These are phyloP conservation scores for Coleophora flavipennella DNA, from an alignment of 2,888 invertebrate genomes.

Conservation along the genomic window DNA sequence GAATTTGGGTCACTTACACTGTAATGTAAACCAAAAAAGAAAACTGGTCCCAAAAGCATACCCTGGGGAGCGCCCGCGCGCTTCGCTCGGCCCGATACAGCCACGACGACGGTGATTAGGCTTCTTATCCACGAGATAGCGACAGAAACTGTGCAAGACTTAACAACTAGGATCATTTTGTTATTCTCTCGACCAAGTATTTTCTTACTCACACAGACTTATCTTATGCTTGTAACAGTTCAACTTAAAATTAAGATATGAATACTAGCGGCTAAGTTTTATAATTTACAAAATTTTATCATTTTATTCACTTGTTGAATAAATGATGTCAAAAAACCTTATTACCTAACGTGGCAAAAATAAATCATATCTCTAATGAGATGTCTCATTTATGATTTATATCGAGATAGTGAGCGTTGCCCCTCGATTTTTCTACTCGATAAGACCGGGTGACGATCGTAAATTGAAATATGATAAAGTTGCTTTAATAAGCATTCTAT, in stretches of 20 bases:
- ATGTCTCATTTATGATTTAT: slow-evolving; percentile 65
- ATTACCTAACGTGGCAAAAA: neutral
- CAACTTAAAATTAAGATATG: slow-evolving; percentile 60
- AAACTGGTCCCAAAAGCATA: slow-evolving; percentile 68
- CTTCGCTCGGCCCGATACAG: slow-evolving; percentile 65
- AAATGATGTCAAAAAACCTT: too few relatives aligned
- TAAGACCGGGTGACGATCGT: slow-evolving; percentile 66
- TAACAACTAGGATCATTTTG: slow-evolving; percentile 72
- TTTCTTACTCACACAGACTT: slow-evolving; percentile 60
- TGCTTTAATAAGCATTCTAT: slow-evolving; percentile 62
- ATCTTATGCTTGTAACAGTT: slow-evolving; percentile 52
- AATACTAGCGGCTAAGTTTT: slow-evolving; percentile 49
- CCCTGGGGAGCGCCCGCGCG: slow-evolving; percentile 63
- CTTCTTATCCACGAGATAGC: slow-evolving; percentile 71
- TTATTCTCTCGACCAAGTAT: slow-evolving; percentile 67
- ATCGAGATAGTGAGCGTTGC: slow-evolving; percentile 33
- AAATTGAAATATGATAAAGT: slow-evolving; percentile 74
- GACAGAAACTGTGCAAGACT: slow-evolving; percentile 72
- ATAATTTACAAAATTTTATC: neutral
- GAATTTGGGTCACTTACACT: slow-evolving; percentile 69
- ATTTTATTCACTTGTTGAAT: too few relatives aligned
- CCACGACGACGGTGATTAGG: slow-evolving; percentile 72
- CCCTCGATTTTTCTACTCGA: slow-evolving; percentile 66
- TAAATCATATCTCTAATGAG: slow-evolving; percentile 44
- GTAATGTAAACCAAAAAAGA: slow-evolving; percentile 72